Conservation (phyloP, 2,888 invertebrate species). For the Timema cristinae region DNA sequence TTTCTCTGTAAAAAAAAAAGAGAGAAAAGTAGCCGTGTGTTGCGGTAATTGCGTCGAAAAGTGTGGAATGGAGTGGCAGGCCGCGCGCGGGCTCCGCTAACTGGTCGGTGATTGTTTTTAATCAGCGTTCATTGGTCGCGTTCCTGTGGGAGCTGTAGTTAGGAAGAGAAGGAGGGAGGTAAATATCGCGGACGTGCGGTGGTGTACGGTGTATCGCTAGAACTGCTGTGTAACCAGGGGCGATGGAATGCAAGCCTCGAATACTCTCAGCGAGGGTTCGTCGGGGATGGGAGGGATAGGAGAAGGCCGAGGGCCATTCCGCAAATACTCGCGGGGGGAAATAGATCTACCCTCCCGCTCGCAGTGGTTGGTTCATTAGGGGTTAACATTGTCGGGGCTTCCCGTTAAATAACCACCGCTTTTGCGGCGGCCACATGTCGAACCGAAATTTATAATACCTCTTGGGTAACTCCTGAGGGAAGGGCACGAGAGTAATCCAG, state of each 20-base stretch:
- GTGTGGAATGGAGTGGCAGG: too few species aligned
- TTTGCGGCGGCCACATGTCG: too few species aligned
- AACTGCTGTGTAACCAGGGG: background rate
- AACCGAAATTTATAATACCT: too few species aligned
- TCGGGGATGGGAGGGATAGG: constrained; percentile 19
- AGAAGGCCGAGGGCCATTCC: constrained; percentile 23
- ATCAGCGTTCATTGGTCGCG: constrained; percentile 27
- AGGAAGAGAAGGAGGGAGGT: background rate
- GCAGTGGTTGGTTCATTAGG: constrained; percentile 17
- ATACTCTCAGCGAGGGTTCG: background rate
- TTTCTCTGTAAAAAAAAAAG: too few species aligned
- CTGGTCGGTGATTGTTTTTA: constrained; percentile 27
- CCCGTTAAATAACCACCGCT: too few species aligned
- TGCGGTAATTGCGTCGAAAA: too few species aligned
- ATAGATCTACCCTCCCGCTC: too few species aligned
- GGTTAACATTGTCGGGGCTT: constrained; percentile 12
- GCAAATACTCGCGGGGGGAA: constrained; percentile 23
- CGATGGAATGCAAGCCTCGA: background rate
- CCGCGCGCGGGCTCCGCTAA: background rate
- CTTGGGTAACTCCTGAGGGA: too few species aligned
- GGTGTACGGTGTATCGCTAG: background rate
- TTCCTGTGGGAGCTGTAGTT: constrained; percentile 19
- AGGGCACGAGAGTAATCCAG: too few species aligned
- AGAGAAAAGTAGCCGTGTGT: too few species aligned
- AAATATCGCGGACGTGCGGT: constrained; percentile 4